Percentiles rank a stretch among this genome's conserved stretches.
Conservation (phyloP, 2,113 vertebrate species). For the Lepus americanus region DNA sequence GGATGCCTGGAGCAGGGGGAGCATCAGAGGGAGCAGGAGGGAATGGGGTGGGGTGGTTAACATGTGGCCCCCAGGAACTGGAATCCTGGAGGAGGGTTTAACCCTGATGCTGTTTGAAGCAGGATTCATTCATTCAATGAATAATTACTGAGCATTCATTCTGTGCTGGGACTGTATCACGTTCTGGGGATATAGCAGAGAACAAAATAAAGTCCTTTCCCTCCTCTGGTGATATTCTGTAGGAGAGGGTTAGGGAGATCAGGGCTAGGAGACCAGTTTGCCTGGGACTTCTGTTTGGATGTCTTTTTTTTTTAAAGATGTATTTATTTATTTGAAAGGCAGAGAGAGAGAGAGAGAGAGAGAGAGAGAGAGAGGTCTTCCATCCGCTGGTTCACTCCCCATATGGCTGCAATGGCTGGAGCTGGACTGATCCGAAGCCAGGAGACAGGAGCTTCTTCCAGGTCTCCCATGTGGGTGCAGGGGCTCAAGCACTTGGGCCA, state of each 20-base stretch:
- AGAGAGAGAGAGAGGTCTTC: no score
- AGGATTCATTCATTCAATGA: background rate
- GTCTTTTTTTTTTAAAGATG: no score
- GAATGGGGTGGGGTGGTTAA: background rate
- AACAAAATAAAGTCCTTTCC: background rate
- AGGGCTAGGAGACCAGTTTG: background rate
- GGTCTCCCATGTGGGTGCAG: no score
- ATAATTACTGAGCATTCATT: background rate
- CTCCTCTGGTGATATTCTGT: background rate
- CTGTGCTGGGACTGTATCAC: background rate
- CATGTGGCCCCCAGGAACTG: background rate
- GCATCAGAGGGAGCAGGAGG: background rate
- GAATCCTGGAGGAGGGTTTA: background rate
- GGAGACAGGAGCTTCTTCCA: no score
- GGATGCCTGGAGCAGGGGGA: background rate
- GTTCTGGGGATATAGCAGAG: background rate
- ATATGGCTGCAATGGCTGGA: no score
- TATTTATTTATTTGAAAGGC: no score
- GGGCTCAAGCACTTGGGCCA: no score
- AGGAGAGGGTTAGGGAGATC: background rate
- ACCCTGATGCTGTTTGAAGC: background rate
- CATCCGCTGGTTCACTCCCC: no score
- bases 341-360: no score
- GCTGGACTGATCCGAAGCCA: no score
- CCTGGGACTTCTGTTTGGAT: background rate